These are phyloP conservation scores for Drosophila ercepeae DNA, from an alignment of 1,140 invertebrate genomes.

Conservation along the genomic window DNA sequence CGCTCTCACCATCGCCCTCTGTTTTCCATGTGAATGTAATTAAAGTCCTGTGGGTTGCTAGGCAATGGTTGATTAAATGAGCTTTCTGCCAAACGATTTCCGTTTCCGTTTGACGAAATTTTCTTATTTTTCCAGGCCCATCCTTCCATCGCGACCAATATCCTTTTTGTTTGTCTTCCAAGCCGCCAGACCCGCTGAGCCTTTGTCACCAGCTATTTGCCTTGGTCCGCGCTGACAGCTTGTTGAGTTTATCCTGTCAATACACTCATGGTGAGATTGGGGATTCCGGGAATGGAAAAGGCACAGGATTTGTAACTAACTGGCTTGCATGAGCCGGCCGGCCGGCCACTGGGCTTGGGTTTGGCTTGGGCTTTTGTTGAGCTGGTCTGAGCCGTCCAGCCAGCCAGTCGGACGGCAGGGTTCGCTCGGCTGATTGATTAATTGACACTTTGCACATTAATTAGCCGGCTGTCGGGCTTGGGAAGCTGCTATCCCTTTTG, in stretches of 20 bases:
- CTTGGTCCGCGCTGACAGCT: conserved; percentile 65
- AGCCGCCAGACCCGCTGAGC: conserved; percentile 41
- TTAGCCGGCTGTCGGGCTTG: conserved; percentile 37
- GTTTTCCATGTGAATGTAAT: conserved; percentile 13
- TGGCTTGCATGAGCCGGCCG: conserved; percentile 25
- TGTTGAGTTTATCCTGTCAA: conserved; percentile 77
- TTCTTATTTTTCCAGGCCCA: conserved; percentile 15
- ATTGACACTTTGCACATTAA: conserved; percentile 81
- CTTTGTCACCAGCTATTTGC: conserved; percentile 70
- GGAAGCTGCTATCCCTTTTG: conserved; percentile 22
- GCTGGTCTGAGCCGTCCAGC: conserved; percentile 12
- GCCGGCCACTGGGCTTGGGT: too few relatives aligned
- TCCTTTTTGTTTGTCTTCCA: conserved; percentile 39
- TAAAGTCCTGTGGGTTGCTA: conserved; percentile 41
- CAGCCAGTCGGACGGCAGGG: conserved; percentile 30
- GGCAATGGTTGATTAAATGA: conserved; percentile 68
- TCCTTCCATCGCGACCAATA: neutral
- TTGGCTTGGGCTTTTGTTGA: conserved; percentile 47
- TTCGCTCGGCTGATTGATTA: conserved; percentile 76
- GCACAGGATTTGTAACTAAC: conserved; percentile 13
- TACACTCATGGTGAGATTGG: conserved; percentile 22
- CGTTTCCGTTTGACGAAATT: conserved; percentile 55
- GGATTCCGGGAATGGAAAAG: conserved; percentile 9
- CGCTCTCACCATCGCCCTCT: neutral
- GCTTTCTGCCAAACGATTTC: conserved; percentile 42